Evolutionary conservation across 2,888 invertebrate species (phyloP).

Genomic region (Iphiclides podalirius): DNA sequence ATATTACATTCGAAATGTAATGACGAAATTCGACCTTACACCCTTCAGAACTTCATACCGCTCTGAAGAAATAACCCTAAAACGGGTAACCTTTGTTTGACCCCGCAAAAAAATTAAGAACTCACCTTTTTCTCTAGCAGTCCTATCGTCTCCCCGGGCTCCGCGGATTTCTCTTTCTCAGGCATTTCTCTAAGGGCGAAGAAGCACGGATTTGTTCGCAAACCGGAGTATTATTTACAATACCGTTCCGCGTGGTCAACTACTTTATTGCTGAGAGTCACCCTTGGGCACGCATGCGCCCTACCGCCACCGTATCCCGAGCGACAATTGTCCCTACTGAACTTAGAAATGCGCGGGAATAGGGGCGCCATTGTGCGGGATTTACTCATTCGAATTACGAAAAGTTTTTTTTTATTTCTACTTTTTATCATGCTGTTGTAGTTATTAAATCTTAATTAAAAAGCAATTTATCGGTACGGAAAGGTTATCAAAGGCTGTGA

Average conservation of each 20-base stretch:
- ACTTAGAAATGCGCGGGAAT: constrained; percentile 12
- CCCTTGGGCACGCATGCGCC: constrained; percentile 20
- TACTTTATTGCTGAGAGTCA: constrained; percentile 10
- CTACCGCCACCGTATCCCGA: constrained; percentile 1
- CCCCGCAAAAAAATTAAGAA: constrained; percentile 34
- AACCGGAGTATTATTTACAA: constrained; percentile 23
- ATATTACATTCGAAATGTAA: constrained; percentile 1
- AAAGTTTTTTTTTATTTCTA: too few species aligned
- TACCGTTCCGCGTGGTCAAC: constrained; percentile 17
- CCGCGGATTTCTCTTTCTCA: constrained; percentile 41
- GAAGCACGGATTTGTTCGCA: constrained; percentile 5
- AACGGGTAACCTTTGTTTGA: constrained; percentile 51
- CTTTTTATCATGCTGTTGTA: too few species aligned
- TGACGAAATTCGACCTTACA: constrained; percentile 32
- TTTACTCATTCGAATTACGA: not conserved
- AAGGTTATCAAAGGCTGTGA: too few species aligned
- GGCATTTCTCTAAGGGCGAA: constrained; percentile 44
- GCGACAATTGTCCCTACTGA: constrained; percentile 14
- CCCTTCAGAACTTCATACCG: constrained; percentile 24
- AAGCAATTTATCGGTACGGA: too few species aligned
- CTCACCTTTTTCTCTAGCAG: constrained; percentile 68
- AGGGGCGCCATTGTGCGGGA: constrained; percentile 8
- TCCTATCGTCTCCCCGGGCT: constrained; percentile 58
- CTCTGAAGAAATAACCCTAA: constrained; percentile 25
- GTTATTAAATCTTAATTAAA: too few species aligned